These are phyloP conservation scores for Carcharodon carcharias DNA, from an alignment of 2,797 vertebrate species.

Conservation along the genomic window DNA sequence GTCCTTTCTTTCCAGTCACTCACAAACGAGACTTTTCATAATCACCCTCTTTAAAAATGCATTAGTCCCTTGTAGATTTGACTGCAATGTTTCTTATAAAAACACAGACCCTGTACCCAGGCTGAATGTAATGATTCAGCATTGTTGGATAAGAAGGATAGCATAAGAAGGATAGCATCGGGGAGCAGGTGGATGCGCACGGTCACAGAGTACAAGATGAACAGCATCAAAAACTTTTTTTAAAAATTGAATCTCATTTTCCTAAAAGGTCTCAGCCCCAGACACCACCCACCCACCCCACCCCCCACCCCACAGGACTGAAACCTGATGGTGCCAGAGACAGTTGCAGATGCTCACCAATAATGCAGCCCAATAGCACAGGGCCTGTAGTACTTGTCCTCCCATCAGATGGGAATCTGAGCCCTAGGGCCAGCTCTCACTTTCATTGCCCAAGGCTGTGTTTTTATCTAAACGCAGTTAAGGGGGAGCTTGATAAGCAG, in stretches of 20 bases:
- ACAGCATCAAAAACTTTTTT: background rate
- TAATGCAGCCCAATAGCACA: background rate
- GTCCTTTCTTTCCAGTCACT: background rate
- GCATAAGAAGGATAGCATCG: background rate
- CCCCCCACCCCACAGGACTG: too few species aligned
- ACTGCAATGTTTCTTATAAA: background rate
- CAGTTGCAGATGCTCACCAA: background rate
- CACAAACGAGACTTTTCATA: background rate
- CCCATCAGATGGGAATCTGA: background rate
- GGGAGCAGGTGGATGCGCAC: too few species aligned
- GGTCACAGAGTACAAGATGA: background rate
- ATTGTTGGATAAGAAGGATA: background rate
- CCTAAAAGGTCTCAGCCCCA: background rate
- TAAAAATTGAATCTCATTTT: background rate
- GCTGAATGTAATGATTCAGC: too few species aligned
- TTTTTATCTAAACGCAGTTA: background rate
- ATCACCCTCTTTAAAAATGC: background rate
- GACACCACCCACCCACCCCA: too few species aligned
- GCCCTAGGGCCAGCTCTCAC: background rate
- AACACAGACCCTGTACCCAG: background rate
- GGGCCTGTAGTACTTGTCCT: too few species aligned
- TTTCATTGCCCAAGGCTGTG: background rate
- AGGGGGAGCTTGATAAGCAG: background rate
- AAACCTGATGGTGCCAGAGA: too few species aligned
- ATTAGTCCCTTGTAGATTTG: background rate